Percentiles rank a stretch among this genome's conserved stretches.
Conservation (phyloP, 2,797 vertebrate species). For the Apodemus agrarius region DNA sequence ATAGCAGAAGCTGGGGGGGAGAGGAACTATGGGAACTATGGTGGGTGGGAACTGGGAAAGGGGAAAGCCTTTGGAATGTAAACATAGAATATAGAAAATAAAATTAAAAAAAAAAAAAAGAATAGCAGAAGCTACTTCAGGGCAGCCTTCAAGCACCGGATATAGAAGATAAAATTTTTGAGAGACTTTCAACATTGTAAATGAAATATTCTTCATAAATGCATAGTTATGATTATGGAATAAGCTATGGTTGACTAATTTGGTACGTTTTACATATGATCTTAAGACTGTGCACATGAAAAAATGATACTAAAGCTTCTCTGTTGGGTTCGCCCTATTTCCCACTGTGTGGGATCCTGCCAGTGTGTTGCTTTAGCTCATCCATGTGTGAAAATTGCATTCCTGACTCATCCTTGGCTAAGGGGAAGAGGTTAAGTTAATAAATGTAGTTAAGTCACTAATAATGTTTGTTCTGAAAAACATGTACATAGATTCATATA, state of each 20-base stretch:
- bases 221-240: neutral
- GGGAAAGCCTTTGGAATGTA: no score
- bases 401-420: neutral
- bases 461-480: neutral
- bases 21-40: no score
- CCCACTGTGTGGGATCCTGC: neutral
- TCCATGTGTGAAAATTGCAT: neutral
- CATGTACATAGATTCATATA: neutral
- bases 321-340: neutral
- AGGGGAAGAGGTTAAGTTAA: neutral
- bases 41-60: no score
- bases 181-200: neutral
- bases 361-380: neutral
- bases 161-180: neutral
- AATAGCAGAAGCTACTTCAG: neutral
- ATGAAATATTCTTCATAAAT: conserved; percentile 4
- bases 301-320: neutral
- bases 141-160: neutral
- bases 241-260: neutral
- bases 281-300: neutral
- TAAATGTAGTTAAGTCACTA: conserved; percentile 29
- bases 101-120: no score
- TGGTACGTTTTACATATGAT: neutral
- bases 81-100: no score
- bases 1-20: neutral